A percentile compares a stretch with the other conserved stretches of the same genome.
Evolutionary conservation across 2,888 invertebrate species (phyloP).

Genomic region (Tinea pellionella): DNA sequence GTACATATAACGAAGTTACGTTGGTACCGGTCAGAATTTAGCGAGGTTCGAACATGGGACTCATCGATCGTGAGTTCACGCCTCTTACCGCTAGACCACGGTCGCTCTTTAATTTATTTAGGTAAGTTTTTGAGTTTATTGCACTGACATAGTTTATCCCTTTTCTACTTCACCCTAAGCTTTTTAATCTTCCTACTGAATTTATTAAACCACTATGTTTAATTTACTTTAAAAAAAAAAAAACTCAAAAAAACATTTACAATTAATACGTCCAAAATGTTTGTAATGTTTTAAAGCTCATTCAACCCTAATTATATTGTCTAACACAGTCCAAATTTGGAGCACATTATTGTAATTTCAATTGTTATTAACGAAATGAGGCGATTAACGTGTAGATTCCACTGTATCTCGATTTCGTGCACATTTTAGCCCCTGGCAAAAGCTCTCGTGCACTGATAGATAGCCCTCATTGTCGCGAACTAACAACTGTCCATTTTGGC

Average conservation of each 20-base stretch:
- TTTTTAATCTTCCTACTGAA: no score
- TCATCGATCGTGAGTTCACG: no score
- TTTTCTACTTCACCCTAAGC: no score
- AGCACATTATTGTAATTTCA: neutral
- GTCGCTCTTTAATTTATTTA: no score
- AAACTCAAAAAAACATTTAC: neutral
- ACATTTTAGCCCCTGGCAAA: neutral
- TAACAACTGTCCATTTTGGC: constrained; percentile 52
- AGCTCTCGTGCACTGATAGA: constrained; percentile 39
- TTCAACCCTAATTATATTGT: neutral
- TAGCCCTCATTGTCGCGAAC: constrained; percentile 51
- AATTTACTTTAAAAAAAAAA: neutral
- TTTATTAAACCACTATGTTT: no score
- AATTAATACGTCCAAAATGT: neutral
- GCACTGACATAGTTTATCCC: no score
- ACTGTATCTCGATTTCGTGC: neutral
- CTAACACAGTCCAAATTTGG: neutral
- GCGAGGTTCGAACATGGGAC: no score
- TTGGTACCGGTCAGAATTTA: no score
- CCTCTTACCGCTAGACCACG: no score
- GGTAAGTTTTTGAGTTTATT: no score
- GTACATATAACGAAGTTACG: no score
- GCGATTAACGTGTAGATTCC: constrained; percentile 10
- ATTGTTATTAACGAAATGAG: constrained; percentile 10
- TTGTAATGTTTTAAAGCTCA: neutral